Base-by-base conservation (phyloP, 2,888 invertebrate genomes). In the Andrena hattorfiana region DNA sequence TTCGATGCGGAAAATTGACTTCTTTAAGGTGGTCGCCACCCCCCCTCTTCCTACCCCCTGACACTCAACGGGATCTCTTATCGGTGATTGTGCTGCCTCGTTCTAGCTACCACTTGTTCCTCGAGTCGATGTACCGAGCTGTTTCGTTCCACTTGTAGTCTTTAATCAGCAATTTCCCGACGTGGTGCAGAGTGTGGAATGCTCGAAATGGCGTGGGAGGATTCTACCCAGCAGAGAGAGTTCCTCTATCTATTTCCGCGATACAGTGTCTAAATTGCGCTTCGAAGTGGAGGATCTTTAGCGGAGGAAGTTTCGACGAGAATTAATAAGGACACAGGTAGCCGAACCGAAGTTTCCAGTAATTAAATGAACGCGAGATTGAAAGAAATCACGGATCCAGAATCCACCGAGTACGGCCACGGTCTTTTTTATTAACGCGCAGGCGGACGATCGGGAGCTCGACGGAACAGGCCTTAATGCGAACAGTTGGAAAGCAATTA, bases 281-380 rank as follows among this genome's bases (percentile, higher is more conserved):
- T 70, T 63, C 30, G 35, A 63, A 74, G 67, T 71, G 66, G 72
- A 69, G 83, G 76, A 76, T 70, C 63, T 80, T 78, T 56, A 72
- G n/a, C 10, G 28, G 49, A 51, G 51, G 66, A 71, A 73, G 67
- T 74, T 79, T 66, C 75, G 78, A 81, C 68, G 74, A 35, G 73
- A 82, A 81, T 85, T 80, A 85, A 84, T 87, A 83, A 86, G 71
- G 32, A 56, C 56, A 69, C 28, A 49, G 10, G 59, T 78, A 78
- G 80, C 84, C 76, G 60, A 71, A 71, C 60, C 60, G 59, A 54
- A 54, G 73, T 68, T 30, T 51, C 13, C 62, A 59, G 77, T 85
- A 85, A 87, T 86, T 85, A 86, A 85, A 86, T 77, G 79, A 76
- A 68, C 75, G 72, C 42, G 74, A 72, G 75, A 79, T 74, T 70